Evolutionary conservation across 1,140 invertebrate species (phyloP), one percentile per base, ranked within the genome.

Genomic region (Lanistes nyassanus): DNA sequence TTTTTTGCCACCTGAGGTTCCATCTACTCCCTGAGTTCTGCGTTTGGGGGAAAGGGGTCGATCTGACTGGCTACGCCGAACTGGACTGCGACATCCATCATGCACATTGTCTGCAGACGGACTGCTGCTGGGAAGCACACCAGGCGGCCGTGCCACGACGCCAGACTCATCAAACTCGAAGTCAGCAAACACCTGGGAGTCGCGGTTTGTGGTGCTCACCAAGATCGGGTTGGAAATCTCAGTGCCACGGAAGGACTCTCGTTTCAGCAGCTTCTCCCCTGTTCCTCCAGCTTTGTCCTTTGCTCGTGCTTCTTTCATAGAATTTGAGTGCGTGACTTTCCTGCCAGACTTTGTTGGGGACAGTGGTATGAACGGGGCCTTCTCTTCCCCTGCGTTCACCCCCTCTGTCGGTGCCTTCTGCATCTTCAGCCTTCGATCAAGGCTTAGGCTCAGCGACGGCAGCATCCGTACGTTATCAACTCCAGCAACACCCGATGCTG

Each of bases 211-310:
- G 5, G 79, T 82, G 53, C 81, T 81, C 9, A 79, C 55, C 11
- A 82, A 69, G 19, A 82, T 75, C 31, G 81, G 81, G 23, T 74
- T 74, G 36, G 81, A 82, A 11, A 82, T 82, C 51, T 79, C 74
- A 6, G 81, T 68, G 2, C 76, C 76, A 26, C 74, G 58, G 60
- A 78, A 77, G 19, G 78, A 77, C 64, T 76, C 64, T 69, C 79
- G 47, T 55, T 79, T 82, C 0, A 77, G 62, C 19, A 75, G 72
- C 26, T 65, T 29, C 53, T 60, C 66, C 51, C 69, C 26, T 67
- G 39, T 29, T 58, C 47, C 53, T 6, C 21, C 65, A 36, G 66
- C 60, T 34, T 67, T 76, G 21, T 37, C 37, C 19, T 47, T 39
- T n/a, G 26, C 67, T 36, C 58, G 47, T 53, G 80, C 19, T 29